Percentiles rank a stretch among this genome's conserved stretches.
These are phyloP conservation scores for Patella vulgata DNA, from an alignment of 1,140 invertebrate genomes.

Conservation along the genomic window DNA sequence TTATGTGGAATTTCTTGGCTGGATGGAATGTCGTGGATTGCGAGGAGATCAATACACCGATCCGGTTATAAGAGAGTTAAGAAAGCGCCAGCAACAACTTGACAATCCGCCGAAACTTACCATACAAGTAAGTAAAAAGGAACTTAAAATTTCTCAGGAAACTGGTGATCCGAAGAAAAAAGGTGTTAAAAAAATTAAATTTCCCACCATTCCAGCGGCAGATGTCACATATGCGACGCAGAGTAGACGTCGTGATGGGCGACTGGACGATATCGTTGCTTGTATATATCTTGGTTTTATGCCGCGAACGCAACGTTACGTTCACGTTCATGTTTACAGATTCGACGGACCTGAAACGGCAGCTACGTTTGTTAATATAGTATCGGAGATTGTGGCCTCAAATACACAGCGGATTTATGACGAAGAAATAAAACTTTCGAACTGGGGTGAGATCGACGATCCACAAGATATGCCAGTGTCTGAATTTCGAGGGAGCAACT, in stretches of 20 bases:
- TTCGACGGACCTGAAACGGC: slow-evolving; percentile 96
- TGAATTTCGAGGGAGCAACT: slow-evolving; percentile 36
- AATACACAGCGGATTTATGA: slow-evolving; percentile 73
- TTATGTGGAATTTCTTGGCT: slow-evolving; percentile 98
- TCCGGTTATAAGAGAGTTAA: slow-evolving; percentile 84
- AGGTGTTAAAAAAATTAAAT: slow-evolving; percentile 56
- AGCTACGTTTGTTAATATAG: slow-evolving; percentile 80
- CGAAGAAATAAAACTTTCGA: slow-evolving; percentile 55
- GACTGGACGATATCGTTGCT: slow-evolving; percentile 82
- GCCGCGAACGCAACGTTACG: slow-evolving; percentile 83
- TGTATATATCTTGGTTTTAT: slow-evolving; percentile 75
- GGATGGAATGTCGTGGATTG: slow-evolving; percentile 91
- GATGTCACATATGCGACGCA: slow-evolving; percentile 56
- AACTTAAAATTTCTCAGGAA: slow-evolving; percentile 90
- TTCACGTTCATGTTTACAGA: slow-evolving; percentile 93
- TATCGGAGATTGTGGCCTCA: slow-evolving; percentile 84
- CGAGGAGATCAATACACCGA: slow-evolving; percentile 82
- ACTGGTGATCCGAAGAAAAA: slow-evolving; percentile 56
- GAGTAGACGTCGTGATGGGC: slow-evolving; percentile 57
- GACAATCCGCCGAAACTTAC: slow-evolving; percentile 80
- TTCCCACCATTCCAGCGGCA: slow-evolving; percentile 55
- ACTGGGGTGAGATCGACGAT: slow-evolving; percentile 41
- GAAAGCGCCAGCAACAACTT: slow-evolving; percentile 78
- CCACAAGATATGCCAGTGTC: slow-evolving; percentile 45
- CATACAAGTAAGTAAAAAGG: slow-evolving; percentile 87